A percentile compares a stretch with the other conserved stretches of the same genome.
These are phyloP conservation scores for Hartigia nigra DNA, from an alignment of 2,888 invertebrate species.

Conservation along the genomic window DNA sequence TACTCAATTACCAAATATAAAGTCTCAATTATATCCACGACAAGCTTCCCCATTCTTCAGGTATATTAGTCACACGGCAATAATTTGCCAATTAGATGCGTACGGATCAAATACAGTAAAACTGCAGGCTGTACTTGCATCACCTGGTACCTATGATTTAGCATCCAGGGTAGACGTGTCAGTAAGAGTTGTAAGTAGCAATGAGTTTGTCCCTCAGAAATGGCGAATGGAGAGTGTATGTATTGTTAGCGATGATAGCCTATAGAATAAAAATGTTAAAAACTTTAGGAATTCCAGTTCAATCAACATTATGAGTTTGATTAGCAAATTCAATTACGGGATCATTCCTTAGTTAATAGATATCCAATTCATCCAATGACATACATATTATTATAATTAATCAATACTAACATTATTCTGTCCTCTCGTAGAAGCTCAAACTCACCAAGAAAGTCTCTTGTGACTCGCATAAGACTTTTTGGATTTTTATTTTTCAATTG, in stretches of 20 bases:
- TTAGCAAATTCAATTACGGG: background rate
- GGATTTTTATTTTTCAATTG: background rate
- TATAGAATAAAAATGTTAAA: constrained; percentile 17
- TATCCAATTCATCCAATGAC: background rate
- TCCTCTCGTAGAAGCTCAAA: background rate
- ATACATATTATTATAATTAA: background rate
- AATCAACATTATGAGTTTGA: background rate
- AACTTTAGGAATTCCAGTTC: background rate
- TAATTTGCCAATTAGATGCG: constrained; percentile 66
- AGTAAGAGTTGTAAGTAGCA: constrained; percentile 50
- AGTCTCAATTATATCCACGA: constrained; percentile 61
- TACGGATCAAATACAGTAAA: constrained; percentile 69
- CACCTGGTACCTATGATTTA: constrained; percentile 77
- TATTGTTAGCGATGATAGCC: constrained; percentile 46
- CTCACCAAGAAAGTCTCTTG: background rate
- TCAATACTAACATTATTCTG: background rate
- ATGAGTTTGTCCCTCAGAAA: constrained; percentile 56
- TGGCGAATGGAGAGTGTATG: constrained; percentile 62
- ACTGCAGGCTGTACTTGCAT: constrained; percentile 72
- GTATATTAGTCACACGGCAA: constrained; percentile 65
- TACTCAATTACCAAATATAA: constrained; percentile 58
- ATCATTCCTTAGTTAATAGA: background rate
- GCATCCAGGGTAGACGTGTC: constrained; percentile 72
- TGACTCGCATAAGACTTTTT: background rate
- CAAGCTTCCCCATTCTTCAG: constrained; percentile 64